Evolutionary conservation across 2,113 vertebrate genomes (phyloP).

Genomic region (Ellobius talpinus): DNA sequence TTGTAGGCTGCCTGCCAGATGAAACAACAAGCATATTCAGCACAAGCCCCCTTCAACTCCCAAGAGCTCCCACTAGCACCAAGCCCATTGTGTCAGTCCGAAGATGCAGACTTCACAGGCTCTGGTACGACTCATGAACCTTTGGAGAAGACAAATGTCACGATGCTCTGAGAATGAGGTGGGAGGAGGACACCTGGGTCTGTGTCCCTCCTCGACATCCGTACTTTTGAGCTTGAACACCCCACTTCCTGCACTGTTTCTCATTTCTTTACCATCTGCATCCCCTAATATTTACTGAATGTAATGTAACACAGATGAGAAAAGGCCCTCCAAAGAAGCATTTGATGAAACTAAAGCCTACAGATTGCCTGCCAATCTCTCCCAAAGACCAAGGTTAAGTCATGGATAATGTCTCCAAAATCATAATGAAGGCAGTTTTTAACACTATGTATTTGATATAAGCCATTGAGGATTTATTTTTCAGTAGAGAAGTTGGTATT

Average conservation of each 20-base stretch:
- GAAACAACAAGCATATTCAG: constrained; percentile 83
- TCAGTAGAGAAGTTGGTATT: constrained; percentile 12
- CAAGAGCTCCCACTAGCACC: constrained; percentile 83
- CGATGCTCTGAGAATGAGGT: not conserved
- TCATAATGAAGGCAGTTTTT: not conserved
- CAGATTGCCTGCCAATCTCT: not conserved
- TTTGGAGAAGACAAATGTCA: not conserved
- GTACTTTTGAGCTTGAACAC: not conserved
- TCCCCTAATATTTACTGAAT: not conserved
- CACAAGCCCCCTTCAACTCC: constrained; percentile 76
- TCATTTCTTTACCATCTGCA: not conserved
- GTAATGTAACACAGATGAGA: not conserved
- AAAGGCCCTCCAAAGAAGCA: not conserved
- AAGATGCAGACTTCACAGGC: constrained; percentile 86
- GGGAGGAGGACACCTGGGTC: not conserved
- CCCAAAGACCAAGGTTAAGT: not conserved
- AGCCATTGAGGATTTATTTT: constrained; percentile 41
- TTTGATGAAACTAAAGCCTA: not conserved
- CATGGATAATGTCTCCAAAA: constrained; percentile 40
- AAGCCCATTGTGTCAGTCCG: constrained; percentile 80
- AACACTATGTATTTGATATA: not conserved
- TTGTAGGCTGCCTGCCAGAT: constrained; percentile 85
- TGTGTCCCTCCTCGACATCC: accelerated
- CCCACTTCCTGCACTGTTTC: not conserved
- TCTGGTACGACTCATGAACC: constrained; percentile 84